Percentiles rank a stretch among this genome's conserved stretches.
phyloP scores from a whole-genome alignment of 2,888 invertebrate species.

The Boloria selene region DNA sequence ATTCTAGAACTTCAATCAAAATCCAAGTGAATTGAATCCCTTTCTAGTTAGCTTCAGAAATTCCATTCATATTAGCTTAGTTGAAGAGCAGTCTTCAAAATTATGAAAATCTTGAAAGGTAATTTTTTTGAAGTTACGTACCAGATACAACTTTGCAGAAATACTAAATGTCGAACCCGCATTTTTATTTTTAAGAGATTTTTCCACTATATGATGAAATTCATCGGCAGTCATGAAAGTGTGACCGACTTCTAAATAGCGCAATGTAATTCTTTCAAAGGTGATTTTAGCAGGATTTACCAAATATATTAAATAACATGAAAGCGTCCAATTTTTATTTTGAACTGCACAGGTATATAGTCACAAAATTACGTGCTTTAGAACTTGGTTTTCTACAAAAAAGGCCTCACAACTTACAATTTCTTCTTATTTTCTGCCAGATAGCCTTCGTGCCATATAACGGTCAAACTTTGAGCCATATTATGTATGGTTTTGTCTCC shows the following conservation, averaged over 20 bases:
- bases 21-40: not conserved
- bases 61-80: constrained; percentile 31
- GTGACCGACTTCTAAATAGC: constrained; percentile 43
- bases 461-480: too few relatives aligned
- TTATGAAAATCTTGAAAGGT: constrained; percentile 32
- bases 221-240: constrained; percentile 51
- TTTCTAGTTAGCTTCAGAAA: too few relatives aligned
- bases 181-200: constrained; percentile 43
- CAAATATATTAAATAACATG: constrained; percentile 22
- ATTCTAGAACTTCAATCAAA: too few relatives aligned
- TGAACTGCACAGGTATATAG: too few relatives aligned
- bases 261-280: constrained; percentile 33
- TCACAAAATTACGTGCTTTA: too few relatives aligned
- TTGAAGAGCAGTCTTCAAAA: constrained; percentile 43
- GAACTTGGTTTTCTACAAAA: too few relatives aligned
- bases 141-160: constrained; percentile 28
- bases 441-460: too few relatives aligned
- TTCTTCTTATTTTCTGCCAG: too few relatives aligned
- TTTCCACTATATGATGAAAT: constrained; percentile 51
- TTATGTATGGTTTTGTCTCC: too few relatives aligned
- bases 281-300: constrained; percentile 31
- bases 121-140: constrained; percentile 42
- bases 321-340: too few relatives aligned
- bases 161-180: constrained; percentile 31
- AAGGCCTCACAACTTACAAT: too few relatives aligned